These are phyloP conservation scores for Thyatira batis DNA, from an alignment of 2,888 invertebrate species.

Conservation along the genomic window DNA sequence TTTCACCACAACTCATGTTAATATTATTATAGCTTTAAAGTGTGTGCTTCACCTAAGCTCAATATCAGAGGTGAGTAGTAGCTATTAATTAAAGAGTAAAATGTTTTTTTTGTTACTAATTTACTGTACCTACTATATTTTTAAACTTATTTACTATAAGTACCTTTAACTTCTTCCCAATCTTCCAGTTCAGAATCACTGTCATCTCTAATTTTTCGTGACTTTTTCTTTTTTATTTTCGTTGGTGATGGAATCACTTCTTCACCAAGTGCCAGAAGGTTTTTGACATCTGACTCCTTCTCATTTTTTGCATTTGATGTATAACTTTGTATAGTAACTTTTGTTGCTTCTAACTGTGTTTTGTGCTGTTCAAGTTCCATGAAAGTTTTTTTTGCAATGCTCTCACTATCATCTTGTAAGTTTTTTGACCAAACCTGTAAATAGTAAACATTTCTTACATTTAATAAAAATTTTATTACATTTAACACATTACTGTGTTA, in stretches of 20 bases:
- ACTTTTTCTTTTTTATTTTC: slow-evolving; percentile 39
- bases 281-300: slow-evolving; percentile 79
- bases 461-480: no score
- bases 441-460: slow-evolving; percentile 4
- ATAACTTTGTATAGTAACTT: slow-evolving; percentile 79
- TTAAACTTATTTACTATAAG: no score
- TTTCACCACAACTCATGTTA: no score
- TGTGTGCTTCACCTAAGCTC: no score
- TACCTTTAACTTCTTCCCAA: slow-evolving; percentile 89
- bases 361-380: slow-evolving; percentile 82
- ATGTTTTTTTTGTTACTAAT: no score
- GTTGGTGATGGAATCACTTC: slow-evolving; percentile 46
- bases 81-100: no score
- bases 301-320: slow-evolving; percentile 39
- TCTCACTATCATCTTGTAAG: slow-evolving; percentile 61
- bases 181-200: slow-evolving; percentile 86
- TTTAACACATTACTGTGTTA: no score
- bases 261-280: slow-evolving; percentile 86
- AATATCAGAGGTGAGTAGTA: no score
- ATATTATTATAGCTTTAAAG: no score
- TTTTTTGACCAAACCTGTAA: slow-evolving; percentile 66
- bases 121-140: not conserved
- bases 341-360: slow-evolving; percentile 83
- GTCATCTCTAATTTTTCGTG: slow-evolving; percentile 48
- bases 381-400: slow-evolving; percentile 76